A percentile compares a stretch with the other conserved stretches of the same genome.
Evolutionary conservation across 2,797 vertebrate genomes (phyloP).

Genomic region (Coccyzus lansbergi): DNA sequence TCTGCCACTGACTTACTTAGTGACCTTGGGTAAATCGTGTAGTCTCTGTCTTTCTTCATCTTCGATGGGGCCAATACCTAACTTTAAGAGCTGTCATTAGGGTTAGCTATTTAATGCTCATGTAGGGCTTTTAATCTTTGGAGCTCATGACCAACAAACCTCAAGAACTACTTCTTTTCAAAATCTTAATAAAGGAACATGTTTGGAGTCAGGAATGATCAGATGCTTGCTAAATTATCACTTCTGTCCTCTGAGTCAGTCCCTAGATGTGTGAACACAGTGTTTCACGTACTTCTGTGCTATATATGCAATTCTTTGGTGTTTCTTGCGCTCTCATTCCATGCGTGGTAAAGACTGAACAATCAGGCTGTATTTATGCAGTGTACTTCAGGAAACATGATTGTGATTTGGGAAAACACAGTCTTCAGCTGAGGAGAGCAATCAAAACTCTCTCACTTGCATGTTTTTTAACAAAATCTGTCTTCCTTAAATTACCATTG

Average conservation of each 20-base stretch:
- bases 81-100: not conserved
- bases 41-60: not conserved
- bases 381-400: not conserved
- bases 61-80: not conserved
- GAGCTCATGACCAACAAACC: not conserved
- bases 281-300: not conserved
- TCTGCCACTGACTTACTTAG: slow-evolving; percentile 5
- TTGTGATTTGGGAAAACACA: not conserved
- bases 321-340: not conserved
- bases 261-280: not conserved
- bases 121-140: not conserved
- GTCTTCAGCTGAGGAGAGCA: not conserved
- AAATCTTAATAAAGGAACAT: not conserved
- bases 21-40: slow-evolving; percentile 8
- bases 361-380: not conserved
- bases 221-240: not conserved
- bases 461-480: not conserved
- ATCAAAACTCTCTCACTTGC: slow-evolving; percentile 5
- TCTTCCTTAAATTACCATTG: slow-evolving; percentile 19
- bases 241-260: not conserved
- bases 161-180: not conserved
- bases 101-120: slow-evolving; percentile 11
- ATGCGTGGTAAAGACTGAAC: not conserved
- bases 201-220: not conserved
- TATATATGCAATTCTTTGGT: not conserved